Evolutionary conservation across 2,113 vertebrate genomes (phyloP), one percentile per base, ranked within the genome.

Genomic region (Eudorcas thomsonii): DNA sequence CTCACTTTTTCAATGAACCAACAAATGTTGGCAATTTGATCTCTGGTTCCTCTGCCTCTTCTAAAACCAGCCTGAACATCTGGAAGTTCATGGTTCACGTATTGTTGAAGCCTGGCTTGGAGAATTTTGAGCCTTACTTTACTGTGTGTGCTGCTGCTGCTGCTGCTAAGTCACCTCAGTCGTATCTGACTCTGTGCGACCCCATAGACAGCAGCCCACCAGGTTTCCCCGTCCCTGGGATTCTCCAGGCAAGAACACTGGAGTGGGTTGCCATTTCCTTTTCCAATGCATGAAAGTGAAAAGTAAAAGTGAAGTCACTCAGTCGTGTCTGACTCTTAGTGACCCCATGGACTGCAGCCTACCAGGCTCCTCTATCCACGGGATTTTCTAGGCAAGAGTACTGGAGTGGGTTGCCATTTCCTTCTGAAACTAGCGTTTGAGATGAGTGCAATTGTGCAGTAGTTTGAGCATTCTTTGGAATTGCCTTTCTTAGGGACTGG

Each of bases 1-100:
- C 62, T 64, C 0, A 0, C 30, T 64, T 64, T 33, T 64, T 64
- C 3, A 0, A n/a, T 4, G 30, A 64, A 9, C 62, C 3, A 64
- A 15, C 15, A 1, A 30, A 64, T n/a, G 30, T 64, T 64, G 62
- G 15, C 62, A 33, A 64, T 64, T 64, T 64, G 62, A n/a, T 64
- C 15, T 64, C 62, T 64, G 62, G 62, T n/a, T 64, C 30, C 62
- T 64, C 62, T 64, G 62, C 30, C 62, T 64, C 7, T 64, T n/a
- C 62, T 64, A n/a, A 64, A 64, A n/a, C 62, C 30, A 64, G 15
- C 7, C 2, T 64, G 7, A 64, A 33, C 60, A 64, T 64, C 62
- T 64, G 62, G 15, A 64, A 64, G 62, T 64, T 64, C 30, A 64
- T n/a, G 33, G 30, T n/a, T 67, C 62, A 67, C 1, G 16, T 67